Evolutionary conservation across 2,113 vertebrate genomes (phyloP).

Genomic region (Diglossa brunneiventris): DNA sequence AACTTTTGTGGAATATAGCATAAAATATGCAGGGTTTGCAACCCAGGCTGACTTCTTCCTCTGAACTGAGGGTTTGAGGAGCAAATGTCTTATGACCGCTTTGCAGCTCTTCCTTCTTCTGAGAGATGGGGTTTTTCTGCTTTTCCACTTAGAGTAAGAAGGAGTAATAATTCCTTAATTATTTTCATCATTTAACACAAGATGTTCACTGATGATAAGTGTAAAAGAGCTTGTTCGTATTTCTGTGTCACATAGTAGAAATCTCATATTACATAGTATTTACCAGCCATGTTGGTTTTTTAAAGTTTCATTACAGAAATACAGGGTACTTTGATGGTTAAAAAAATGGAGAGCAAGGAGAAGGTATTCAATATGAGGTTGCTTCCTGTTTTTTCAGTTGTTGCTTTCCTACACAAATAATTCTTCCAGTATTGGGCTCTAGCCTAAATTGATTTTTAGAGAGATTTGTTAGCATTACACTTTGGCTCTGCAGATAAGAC

Average conservation of each 20-base stretch:
- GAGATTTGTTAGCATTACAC: constrained; percentile 17
- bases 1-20: not conserved
- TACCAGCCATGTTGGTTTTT: not conserved
- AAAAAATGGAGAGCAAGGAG: not conserved
- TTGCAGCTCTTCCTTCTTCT: not conserved
- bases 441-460: constrained; percentile 21
- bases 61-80: not conserved
- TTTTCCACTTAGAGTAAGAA: not conserved
- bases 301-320: not conserved
- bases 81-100: not conserved
- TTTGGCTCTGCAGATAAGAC: constrained; percentile 15
- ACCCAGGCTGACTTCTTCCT: not conserved
- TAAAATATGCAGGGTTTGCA: not conserved
- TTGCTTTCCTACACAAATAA: not conserved
- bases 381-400: not conserved
- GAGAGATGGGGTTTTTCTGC: rapidly evolving
- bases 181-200: not conserved
- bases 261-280: not conserved
- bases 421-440: not conserved
- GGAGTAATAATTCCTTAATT: not conserved
- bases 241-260: not conserved
- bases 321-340: not conserved
- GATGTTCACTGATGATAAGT: not conserved
- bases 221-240: not conserved
- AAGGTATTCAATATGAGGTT: not conserved